phyloP scores from a whole-genome alignment of 2,888 invertebrate genomes.

The Chrysotoxum bicinctum region DNA sequence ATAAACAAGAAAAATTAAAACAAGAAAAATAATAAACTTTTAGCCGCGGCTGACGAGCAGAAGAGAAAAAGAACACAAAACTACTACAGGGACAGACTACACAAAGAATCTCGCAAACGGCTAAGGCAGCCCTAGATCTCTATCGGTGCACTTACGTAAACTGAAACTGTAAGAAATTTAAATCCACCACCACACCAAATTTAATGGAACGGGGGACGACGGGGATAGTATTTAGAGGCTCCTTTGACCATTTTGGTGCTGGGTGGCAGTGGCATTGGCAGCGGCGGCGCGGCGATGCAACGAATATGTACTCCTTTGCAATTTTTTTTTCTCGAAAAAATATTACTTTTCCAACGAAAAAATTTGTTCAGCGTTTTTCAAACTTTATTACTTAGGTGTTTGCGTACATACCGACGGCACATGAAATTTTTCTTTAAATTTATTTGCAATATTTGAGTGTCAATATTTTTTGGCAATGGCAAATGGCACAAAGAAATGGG shows the following conservation, averaged over 20 bases:
- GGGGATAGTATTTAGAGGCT: slow-evolving; percentile 42
- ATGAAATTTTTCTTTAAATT: background rate
- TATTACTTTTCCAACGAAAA: slow-evolving; percentile 9
- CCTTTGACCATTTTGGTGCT: slow-evolving; percentile 50
- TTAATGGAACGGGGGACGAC: slow-evolving; percentile 30
- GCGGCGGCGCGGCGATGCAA: slow-evolving; percentile 29
- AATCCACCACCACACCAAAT: slow-evolving; percentile 45
- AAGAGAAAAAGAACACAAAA: background rate
- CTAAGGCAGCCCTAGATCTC: background rate
- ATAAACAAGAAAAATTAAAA: slow-evolving; percentile 51
- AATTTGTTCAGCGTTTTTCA: background rate
- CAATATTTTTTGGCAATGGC: slow-evolving; percentile 14
- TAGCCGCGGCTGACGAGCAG: background rate
- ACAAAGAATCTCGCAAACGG: slow-evolving; percentile 50
- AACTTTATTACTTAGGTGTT: background rate
- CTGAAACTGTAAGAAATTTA: slow-evolving; percentile 61
- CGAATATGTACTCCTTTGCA: slow-evolving; percentile 36
- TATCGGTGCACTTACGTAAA: slow-evolving; percentile 66
- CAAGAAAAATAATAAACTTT: slow-evolving; percentile 29
- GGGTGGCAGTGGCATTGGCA: slow-evolving; percentile 2
- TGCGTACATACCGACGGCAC: background rate
- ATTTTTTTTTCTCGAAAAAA: slow-evolving; percentile 20
- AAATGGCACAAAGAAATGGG: slow-evolving; percentile 37
- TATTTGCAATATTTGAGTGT: background rate
- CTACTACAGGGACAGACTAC: slow-evolving; percentile 1